phyloP scores from a whole-genome alignment of 2,797 vertebrate species.

The Urophycis tenuis region DNA sequence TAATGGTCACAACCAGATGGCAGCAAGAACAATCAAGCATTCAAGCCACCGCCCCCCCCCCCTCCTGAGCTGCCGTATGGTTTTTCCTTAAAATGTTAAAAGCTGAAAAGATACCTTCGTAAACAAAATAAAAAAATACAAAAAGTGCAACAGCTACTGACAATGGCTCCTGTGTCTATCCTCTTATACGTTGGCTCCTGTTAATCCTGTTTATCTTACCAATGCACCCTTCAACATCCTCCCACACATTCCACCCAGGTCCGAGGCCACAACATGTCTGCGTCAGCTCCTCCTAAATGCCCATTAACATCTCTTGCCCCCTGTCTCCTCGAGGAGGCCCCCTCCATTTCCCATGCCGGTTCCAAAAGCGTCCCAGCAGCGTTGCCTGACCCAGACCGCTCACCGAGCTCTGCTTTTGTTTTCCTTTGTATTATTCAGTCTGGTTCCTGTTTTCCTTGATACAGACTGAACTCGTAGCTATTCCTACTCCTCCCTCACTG shows the following conservation, averaged over 20 bases:
- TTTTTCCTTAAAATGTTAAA: not conserved
- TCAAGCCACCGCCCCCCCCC: too few relatives aligned
- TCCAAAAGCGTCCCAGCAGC: slow-evolving; percentile 5
- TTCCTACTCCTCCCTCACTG: slow-evolving; percentile 8
- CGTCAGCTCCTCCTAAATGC: slow-evolving; percentile 49
- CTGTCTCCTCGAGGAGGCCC: slow-evolving; percentile 7
- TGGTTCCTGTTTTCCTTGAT: slow-evolving; percentile 24
- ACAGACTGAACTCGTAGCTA: slow-evolving; percentile 16
- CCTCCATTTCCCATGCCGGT: slow-evolving; percentile 47
- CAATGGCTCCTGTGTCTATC: not conserved
- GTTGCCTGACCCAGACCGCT: slow-evolving; percentile 8
- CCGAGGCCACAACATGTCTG: slow-evolving; percentile 28
- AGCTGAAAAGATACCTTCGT: not conserved
- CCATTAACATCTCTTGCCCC: slow-evolving; percentile 34
- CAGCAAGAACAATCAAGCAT: not conserved
- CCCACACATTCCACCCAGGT: slow-evolving; percentile 33
- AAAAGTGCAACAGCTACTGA: not conserved
- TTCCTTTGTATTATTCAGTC: slow-evolving; percentile 30
- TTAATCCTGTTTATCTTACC: not conserved
- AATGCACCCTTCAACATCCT: slow-evolving; percentile 3
- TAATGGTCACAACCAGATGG: not conserved
- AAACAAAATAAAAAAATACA: not conserved
- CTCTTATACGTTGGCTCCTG: not conserved
- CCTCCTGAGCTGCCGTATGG: not conserved
- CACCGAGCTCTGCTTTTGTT: slow-evolving; percentile 41